These are phyloP conservation scores for Gallinago media DNA, from an alignment of 2,113 vertebrate species.

Conservation along the genomic window DNA sequence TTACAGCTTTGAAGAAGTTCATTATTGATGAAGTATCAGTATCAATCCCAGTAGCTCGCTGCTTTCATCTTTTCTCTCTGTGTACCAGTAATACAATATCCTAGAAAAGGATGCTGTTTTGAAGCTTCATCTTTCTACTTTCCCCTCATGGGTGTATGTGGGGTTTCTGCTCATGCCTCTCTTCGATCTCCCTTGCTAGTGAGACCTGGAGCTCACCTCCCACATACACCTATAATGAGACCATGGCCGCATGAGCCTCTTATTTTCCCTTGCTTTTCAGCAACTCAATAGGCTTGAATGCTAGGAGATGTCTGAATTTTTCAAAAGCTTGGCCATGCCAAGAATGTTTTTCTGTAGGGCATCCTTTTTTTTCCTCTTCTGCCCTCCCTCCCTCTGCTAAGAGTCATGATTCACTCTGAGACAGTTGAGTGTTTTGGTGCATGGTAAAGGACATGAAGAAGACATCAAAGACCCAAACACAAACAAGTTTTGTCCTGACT, in stretches of 20 bases:
- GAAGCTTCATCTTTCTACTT: neutral
- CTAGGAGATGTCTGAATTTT: conserved; percentile 2
- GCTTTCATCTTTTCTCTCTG: neutral
- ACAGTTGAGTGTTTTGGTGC: neutral
- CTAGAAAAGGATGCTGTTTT: neutral
- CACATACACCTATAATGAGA: neutral
- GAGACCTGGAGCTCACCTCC: neutral
- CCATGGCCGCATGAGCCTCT: neutral
- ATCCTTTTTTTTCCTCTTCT: neutral
- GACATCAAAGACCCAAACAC: neutral
- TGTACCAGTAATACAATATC: neutral
- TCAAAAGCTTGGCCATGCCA: neutral
- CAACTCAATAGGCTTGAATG: neutral
- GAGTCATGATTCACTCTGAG: neutral
- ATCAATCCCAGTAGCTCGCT: neutral
- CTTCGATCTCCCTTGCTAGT: neutral
- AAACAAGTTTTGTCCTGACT: neutral
- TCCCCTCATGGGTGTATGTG: neutral
- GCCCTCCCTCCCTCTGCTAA: neutral
- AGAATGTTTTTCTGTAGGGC: neutral
- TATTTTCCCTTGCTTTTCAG: neutral
- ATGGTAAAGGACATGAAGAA: neutral
- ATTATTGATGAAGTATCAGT: neutral
- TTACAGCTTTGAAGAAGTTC: neutral
- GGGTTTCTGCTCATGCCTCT: neutral